These are phyloP conservation scores for Neoscelio sp. DNA, from an alignment of 2,888 invertebrate species.

Conservation along the genomic window DNA sequence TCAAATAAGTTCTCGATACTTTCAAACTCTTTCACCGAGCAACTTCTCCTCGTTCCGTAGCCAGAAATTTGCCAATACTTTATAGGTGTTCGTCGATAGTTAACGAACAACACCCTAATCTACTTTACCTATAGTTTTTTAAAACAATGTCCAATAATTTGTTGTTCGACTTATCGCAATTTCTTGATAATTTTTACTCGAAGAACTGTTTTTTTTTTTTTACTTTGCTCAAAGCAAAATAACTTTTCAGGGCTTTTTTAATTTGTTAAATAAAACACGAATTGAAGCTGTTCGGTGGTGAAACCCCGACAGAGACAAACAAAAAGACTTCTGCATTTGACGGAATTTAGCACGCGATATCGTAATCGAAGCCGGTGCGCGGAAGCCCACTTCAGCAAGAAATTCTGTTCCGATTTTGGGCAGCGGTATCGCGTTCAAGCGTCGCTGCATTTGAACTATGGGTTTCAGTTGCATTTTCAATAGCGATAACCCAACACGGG, in stretches of 20 bases:
- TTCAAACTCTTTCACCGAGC: conserved; percentile 6
- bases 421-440: conserved; percentile 81
- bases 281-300: conserved; percentile 26
- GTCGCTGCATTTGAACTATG: conserved; percentile 81
- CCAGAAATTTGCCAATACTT: conserved; percentile 8
- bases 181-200: too few species aligned
- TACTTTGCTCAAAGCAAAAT: too few species aligned
- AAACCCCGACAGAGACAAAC: conserved; percentile 23
- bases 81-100: too few species aligned
- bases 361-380: conserved; percentile 63
- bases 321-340: conserved; percentile 55
- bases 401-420: conserved; percentile 65
- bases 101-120: conserved; percentile 8
- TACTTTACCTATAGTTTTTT: conserved; percentile 21
- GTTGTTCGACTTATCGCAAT: conserved; percentile 19
- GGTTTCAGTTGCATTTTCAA: conserved; percentile 82
- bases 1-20: conserved; percentile 33
- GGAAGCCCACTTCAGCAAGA: conserved; percentile 64
- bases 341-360: conserved; percentile 53
- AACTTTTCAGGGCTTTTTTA: conserved; percentile 17
- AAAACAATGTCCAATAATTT: conserved; percentile 46
- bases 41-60: too few species aligned
- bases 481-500: conserved; percentile 80
- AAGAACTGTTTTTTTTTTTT: too few species aligned
- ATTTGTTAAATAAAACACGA: conserved; percentile 21